Base-by-base conservation (phyloP, 2,113 vertebrate species). In the Thinocorus orbignyianus region DNA sequence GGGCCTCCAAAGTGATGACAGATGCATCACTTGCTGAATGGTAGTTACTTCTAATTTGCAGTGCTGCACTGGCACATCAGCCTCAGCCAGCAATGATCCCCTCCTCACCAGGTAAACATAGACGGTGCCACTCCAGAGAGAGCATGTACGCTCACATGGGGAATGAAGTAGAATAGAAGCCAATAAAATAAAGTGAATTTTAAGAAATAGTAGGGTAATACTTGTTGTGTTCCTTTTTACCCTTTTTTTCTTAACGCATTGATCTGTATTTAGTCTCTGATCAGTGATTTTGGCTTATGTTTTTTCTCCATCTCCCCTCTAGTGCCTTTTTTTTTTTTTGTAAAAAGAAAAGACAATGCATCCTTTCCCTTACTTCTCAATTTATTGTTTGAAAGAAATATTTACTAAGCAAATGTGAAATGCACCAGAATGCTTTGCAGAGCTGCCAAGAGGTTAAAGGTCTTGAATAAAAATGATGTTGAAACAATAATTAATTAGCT, bases 401-500 rank as follows among this genome's bases (percentile, higher is more conserved):
- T 95, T 97, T 97, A 84, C 95, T 90, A 86, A 90, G 74, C 37
- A 77, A 97, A 78, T 90, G 91, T 89, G 90, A 88, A 94, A 95
- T 89, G 81, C 68, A 91, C 87, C 72, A 90, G 61, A 92, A 78
- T 85, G 76, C 77, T 94, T 97, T 95, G 72, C 91, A 95, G 82
- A 95, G 48, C 42, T 95, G 84, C 88, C 95, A 97, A 90, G 90
- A 93, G 96, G 94, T 96, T 90, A 95, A 91, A 97, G 92, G 89
- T 97, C 86, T 88, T 46, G 61, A 91, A 92, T 85, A 96, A 94
- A 97, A 97, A 92, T 81, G 42, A 93, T 96, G 86, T 73, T 95
- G 97, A 97, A 97, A 95, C 94, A 97, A 96, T 97, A 97, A 97
- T 95, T 97, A 98, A 97, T 97, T 96, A 94, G 86, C 79, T 97